phyloP scores from a whole-genome alignment of 2,797 vertebrate species.

The Monodelphis domestica region DNA sequence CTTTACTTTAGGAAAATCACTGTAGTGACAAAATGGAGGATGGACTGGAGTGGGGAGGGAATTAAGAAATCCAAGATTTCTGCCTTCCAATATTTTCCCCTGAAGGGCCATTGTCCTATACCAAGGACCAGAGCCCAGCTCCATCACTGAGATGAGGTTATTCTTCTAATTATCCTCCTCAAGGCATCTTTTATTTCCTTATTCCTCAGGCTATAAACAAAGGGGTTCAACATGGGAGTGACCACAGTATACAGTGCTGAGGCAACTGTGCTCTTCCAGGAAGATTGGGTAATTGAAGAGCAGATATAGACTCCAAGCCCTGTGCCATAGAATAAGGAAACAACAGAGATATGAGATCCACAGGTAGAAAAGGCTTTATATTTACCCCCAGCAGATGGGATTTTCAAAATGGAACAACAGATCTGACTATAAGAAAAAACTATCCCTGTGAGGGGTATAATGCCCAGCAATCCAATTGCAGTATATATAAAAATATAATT shows the following conservation, averaged over 20 bases:
- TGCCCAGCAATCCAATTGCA: conserved; percentile 53
- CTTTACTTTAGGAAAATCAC: no score
- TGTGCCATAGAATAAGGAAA: conserved; percentile 64
- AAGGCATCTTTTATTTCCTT: conserved; percentile 50
- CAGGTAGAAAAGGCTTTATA: conserved; percentile 68
- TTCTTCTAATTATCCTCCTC: no score
- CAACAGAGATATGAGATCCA: conserved; percentile 60
- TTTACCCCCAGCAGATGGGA: conserved; percentile 31
- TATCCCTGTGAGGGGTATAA: conserved; percentile 56
- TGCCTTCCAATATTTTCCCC: no score
- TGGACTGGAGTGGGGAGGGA: no score
- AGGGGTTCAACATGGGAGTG: conserved; percentile 61
- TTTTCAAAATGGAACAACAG: conserved; percentile 25
- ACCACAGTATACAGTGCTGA: conserved; percentile 58
- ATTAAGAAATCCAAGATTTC: no score
- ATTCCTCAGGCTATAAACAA: conserved; percentile 72
- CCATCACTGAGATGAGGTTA: no score
- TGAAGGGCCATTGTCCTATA: no score
- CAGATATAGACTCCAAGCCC: conserved; percentile 62
- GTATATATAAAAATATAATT: conserved; percentile 42
- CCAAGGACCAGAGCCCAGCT: no score
- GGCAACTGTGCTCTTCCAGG: conserved; percentile 35
- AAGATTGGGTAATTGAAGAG: conserved; percentile 32
- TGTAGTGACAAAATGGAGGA: no score
- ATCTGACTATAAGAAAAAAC: conserved; percentile 65